These are phyloP conservation scores for Callosobruchus maculatus DNA, from an alignment of 2,888 invertebrate genomes.

Conservation along the genomic window DNA sequence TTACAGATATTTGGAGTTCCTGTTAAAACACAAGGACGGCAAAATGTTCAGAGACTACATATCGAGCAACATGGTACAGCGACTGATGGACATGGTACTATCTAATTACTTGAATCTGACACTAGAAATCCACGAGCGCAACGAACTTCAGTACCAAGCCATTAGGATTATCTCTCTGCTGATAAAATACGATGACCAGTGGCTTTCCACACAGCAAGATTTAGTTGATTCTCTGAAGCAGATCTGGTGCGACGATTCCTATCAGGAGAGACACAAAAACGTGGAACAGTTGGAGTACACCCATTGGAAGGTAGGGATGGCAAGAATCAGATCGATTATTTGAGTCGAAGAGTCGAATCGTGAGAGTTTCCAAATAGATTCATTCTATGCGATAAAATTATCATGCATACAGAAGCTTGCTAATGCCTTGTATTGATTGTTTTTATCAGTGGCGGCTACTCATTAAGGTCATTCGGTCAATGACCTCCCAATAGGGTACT, in stretches of 20 bases:
- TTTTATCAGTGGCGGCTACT: too few species aligned
- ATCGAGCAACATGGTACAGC: conserved; percentile 61
- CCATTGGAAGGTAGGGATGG: too few species aligned
- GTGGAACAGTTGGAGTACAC: conserved; percentile 80
- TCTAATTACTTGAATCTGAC: conserved; percentile 35
- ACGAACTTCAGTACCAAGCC: conserved; percentile 83
- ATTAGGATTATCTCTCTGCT: conserved; percentile 77
- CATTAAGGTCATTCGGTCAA: too few species aligned
- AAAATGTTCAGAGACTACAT: conserved; percentile 77
- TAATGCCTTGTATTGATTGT: too few species aligned
- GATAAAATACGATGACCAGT: conserved; percentile 81
- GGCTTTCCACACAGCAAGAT: conserved; percentile 80
- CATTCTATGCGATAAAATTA: too few species aligned
- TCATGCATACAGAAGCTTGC: too few species aligned
- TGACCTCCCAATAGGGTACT: too few species aligned
- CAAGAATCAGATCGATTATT: too few species aligned
- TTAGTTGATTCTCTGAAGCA: conserved; percentile 73
- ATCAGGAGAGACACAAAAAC: conserved; percentile 74
- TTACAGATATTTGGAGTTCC: conserved; percentile 66
- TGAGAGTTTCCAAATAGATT: too few species aligned
- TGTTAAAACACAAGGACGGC: conserved; percentile 79
- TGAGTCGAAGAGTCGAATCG: too few species aligned
- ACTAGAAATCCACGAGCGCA: conserved; percentile 53
- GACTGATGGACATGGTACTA: conserved; percentile 61
- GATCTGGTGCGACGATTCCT: conserved; percentile 85